Evolutionary conservation across 2,113 vertebrate genomes (phyloP).

Genomic region (Boulengeromyrus knoepffleri): DNA sequence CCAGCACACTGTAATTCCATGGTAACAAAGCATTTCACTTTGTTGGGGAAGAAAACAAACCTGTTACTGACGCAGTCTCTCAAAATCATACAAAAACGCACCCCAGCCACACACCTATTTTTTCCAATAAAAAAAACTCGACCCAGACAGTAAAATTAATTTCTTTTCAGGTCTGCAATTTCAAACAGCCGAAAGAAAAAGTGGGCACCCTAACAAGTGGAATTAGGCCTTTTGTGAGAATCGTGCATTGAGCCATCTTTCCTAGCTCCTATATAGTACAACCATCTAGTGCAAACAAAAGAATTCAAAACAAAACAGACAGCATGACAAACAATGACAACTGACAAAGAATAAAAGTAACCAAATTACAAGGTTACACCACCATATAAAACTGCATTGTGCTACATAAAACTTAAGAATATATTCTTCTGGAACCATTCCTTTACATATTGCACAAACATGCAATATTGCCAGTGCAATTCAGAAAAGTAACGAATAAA

Average conservation of each 20-base stretch:
- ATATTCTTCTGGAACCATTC: not conserved
- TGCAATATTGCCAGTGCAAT: not conserved
- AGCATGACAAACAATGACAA: not conserved
- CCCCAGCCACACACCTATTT: conserved; percentile 50
- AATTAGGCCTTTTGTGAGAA: conserved; percentile 64
- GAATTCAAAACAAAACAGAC: not conserved
- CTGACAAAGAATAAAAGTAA: not conserved
- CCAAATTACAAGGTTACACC: not conserved
- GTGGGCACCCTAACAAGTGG: conserved; percentile 60
- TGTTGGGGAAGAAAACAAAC: conserved; percentile 27
- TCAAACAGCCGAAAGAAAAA: not conserved
- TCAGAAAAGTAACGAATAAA: not conserved
- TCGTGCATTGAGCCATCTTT: conserved; percentile 49
- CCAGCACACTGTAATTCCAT: conserved; percentile 27
- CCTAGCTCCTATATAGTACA: conserved; percentile 42
- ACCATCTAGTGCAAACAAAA: conserved; percentile 52
- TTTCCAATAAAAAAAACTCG: conserved; percentile 19
- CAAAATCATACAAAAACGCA: conserved; percentile 34
- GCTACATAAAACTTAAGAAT: not conserved
- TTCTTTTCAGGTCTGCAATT: conserved; percentile 25
- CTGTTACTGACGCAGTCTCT: conserved; percentile 20
- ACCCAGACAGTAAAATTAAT: conserved; percentile 27
- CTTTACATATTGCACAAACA: not conserved
- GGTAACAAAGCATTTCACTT: conserved; percentile 26
- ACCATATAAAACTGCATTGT: not conserved